Evolutionary conservation across 2,888 invertebrate genomes (phyloP), one percentile per base, ranked within the genome.

Genomic region (Branchinecta sandiegonensis): DNA sequence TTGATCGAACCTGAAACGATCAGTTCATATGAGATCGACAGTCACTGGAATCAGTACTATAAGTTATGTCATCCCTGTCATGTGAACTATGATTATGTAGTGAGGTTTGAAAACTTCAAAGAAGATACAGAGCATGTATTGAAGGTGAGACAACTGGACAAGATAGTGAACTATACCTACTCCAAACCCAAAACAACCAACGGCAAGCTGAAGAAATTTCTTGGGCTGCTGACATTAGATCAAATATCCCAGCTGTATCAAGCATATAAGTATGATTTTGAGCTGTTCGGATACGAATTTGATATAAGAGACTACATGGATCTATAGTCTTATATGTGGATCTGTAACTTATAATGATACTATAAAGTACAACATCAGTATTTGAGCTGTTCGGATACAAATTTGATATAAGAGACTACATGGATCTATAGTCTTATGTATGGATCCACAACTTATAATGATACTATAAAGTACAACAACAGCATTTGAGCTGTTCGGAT

Each of bases 211-310:
- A 56, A 9, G 14, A 56, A 56, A 9, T 56, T 56, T 56, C n/a
- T 56, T n/a, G n/a, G 14, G 8, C 7, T 14, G 14, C 56, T 56
- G 9, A 56, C n/a, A 8, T 8, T 56, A 14, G 56, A 5, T 14
- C n/a, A 56, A 56, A 56, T 56, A 56, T 14, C 14, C 14, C 8
- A 56, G 9, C 14, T 56, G 14, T 56, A 56, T 56, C n/a, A 56
- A 56, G 56, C 14, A 14, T 56, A 14, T 56, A 56, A 56, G 14
- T 56, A 14, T 56, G 56, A 56, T 56, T 56, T 56, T 56, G 56
- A 56, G 14, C 56, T 56, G 56, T 56, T 56, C 14, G 56, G 56
- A 56, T 56, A 56, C 14, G 56, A 56, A n/a, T 56, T 56, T 56
- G 8, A 56, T 14, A 56, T 56, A 56, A 13, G 14, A n/a, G 23